Evolutionary conservation across 2,797 vertebrate genomes (phyloP), one percentile per base, ranked within the genome.

Genomic region (Cyprinella venusta): DNA sequence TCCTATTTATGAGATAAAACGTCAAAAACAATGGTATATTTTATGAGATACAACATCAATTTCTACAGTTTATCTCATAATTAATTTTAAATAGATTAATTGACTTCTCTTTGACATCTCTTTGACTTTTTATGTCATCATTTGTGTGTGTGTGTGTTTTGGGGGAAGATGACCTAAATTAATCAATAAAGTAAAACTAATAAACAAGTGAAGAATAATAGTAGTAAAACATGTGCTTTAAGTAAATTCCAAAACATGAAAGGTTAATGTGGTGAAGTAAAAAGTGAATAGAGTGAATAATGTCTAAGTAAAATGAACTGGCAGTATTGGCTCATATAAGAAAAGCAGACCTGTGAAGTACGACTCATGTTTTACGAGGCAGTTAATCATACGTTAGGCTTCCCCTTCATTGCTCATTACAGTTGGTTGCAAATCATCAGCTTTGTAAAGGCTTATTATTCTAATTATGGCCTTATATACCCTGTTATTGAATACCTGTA

Each of bases 361-460:
- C 52, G 36, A 65, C 40, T 64, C 30, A 1, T 77, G 40, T 82
- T 83, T 83, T 83, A 83, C 5, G 72, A 69, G 81, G 64, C 64
- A 83, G 74, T 83, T 76, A 76, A 82, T 82, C 81, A 82, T 82
- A 83, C 6, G 80, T 82, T 82, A 50, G 59, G 63, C 64, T 77
- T 81, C 40, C 79, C 74, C 72, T 81, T 81, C 84, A 78, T 63
- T 71, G 84, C 72, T 85, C 84, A 71, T 85, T 82, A 85, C 79
- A 42, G 74, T 83, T 69, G 72, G 52, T 76, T 78, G 59, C 72
- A 78, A 81, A 82, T 81, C 65, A 64, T 85, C 65, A 70, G 78
- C 71, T 81, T 81, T 77, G 64, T 76, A 81, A 81, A 82, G 68
- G 52, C 74, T 26, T 85, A 82, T 78, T 79, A 56, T 76, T 85